These are phyloP conservation scores for Pomatorhinus ruficollis DNA, from an alignment of 2,113 vertebrate species.

Conservation along the genomic window DNA sequence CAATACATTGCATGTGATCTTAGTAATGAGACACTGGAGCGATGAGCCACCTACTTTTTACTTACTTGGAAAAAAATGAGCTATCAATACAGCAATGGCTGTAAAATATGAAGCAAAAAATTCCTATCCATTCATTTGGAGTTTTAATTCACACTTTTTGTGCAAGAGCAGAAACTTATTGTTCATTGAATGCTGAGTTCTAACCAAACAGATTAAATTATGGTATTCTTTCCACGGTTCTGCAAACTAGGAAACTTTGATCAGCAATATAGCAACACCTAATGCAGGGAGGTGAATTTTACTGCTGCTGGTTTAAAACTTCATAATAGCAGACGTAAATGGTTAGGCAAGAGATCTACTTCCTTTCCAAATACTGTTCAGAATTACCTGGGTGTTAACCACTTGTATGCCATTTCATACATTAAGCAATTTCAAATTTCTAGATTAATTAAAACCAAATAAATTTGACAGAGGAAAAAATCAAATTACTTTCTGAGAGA, in stretches of 20 bases:
- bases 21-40: neutral
- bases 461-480: neutral
- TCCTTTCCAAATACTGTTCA: slow-evolving; percentile 1
- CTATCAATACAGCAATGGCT: neutral
- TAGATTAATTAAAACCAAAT: neutral
- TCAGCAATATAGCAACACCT: neutral
- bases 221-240: neutral
- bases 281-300: slow-evolving; percentile 13
- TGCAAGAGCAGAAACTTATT: neutral
- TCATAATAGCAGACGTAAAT: slow-evolving; percentile 4
- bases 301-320: neutral
- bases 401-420: neutral
- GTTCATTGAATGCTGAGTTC: neutral
- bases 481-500: neutral
- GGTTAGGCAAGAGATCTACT: neutral
- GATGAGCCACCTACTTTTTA: neutral
- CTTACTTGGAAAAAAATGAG: neutral
- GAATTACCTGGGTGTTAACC: neutral
- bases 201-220: slow-evolving; percentile 4
- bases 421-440: neutral
- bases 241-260: neutral
- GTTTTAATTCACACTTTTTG: neutral
- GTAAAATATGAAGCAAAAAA: neutral
- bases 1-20: neutral
- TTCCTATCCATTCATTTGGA: neutral